Conservation (phyloP, 1,140 invertebrate species). For the Halyomorpha halys region DNA sequence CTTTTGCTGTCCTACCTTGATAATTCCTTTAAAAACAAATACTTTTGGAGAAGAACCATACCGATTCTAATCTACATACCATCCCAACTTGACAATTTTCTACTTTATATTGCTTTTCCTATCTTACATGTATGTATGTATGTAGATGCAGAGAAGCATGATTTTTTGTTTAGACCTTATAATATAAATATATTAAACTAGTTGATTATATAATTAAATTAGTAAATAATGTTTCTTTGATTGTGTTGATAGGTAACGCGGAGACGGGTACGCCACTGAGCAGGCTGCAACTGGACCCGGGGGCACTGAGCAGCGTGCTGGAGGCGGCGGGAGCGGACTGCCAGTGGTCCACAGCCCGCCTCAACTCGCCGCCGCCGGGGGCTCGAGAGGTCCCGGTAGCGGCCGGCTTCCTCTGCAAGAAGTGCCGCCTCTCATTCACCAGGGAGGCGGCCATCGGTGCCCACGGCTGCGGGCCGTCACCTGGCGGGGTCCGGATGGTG, state of each 20-base stretch:
- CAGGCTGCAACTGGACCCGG: conserved; percentile 37
- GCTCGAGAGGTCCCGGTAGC: conserved; percentile 34
- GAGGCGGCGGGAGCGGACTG: conserved; percentile 34
- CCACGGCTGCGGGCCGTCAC: conserved; percentile 37
- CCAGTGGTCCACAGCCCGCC: conserved; percentile 1
- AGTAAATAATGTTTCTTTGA: not conserved
- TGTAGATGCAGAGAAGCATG: no score
- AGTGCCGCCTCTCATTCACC: conserved; percentile 70
- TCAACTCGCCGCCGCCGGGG: conserved; percentile 18
- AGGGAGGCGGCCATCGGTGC: conserved; percentile 38
- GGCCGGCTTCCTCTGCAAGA: conserved; percentile 61
- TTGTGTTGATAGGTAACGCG: conserved; percentile 2
- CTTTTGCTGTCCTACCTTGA: no score
- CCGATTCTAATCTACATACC: no score
- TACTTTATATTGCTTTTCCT: no score
- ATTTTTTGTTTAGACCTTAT: no score
- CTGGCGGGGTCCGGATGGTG: conserved; percentile 52
- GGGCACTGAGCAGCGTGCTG: conserved; percentile 38
- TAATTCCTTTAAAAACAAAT: no score
- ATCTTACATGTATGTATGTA: no score
- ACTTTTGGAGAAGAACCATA: no score
- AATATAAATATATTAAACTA: no score
- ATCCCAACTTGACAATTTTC: no score
- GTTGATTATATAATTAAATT: no score
- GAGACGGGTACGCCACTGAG: conserved; percentile 32